A percentile compares a stretch with the other conserved stretches of the same genome.
Evolutionary conservation across 1,140 invertebrate species (phyloP).

Genomic region (Sycophila sp.): DNA sequence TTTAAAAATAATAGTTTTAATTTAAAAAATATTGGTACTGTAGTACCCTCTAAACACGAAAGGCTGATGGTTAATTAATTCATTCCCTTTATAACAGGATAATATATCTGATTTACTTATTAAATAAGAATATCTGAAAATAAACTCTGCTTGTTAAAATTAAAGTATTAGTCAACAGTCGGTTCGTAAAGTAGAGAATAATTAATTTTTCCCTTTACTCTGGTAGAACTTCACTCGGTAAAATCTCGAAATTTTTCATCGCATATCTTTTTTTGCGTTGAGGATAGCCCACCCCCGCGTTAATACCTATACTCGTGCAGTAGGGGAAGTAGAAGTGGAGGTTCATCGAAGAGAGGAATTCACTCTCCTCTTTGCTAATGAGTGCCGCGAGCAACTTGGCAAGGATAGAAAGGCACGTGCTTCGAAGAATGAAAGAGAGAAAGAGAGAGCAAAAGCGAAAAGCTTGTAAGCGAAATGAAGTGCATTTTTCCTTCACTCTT

Average conservation of each 20-base stretch:
- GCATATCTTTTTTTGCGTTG: slow-evolving; percentile 36
- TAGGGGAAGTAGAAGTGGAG: slow-evolving; percentile 37
- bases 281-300: too few relatives aligned
- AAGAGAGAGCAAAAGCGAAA: slow-evolving; percentile 9
- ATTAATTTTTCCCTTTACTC: slow-evolving; percentile 20
- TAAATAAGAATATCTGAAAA: too few relatives aligned
- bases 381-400: slow-evolving; percentile 17
- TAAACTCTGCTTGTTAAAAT: too few relatives aligned
- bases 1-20: too few relatives aligned
- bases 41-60: too few relatives aligned
- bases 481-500: slow-evolving; percentile 40
- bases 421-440: not conserved
- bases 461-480: slow-evolving; percentile 9
- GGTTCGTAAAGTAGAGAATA: too few relatives aligned
- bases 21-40: too few relatives aligned
- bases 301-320: slow-evolving; percentile 46
- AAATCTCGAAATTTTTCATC: not conserved
- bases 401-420: slow-evolving; percentile 9
- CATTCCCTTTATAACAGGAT: too few relatives aligned
- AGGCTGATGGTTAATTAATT: not conserved
- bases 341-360: slow-evolving; percentile 45
- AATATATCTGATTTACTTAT: too few relatives aligned
- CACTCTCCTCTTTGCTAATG: slow-evolving; percentile 39
- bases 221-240: slow-evolving; percentile 37
- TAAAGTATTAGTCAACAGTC: too few relatives aligned